Base-by-base conservation (phyloP, 2,888 invertebrate species). In the Gerris lacustris region DNA sequence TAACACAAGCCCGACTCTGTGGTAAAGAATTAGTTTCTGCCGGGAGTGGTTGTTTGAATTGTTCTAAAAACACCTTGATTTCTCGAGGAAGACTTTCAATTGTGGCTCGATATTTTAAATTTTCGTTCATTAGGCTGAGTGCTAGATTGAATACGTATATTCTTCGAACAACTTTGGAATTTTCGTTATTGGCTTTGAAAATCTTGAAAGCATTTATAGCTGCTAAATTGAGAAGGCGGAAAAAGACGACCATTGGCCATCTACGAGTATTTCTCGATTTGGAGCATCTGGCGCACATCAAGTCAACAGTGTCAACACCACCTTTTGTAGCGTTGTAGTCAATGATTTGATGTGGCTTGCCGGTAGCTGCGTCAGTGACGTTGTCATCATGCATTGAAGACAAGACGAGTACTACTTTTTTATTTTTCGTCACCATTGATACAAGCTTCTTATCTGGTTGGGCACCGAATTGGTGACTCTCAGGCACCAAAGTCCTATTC, bases 291-390 rank as follows among this genome's bases (percentile, higher is more conserved):
- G 75, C 73, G 66, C 76, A 75, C 68, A 77, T 66, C 71, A 73
- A 69, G 67, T 78, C 76, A 66, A 77, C 76, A 15, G 72, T 72
- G 69, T 76, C 77, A n/a, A 75, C 76, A 17, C 76, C 76, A 66
- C 75, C 75, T 73, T 77, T 77, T 6, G 75, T 78, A 18, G 15
- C 45, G 69, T 77, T 77, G 67, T 77, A 77, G 68, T 74, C 74
- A 43, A 72, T 17, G 6, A 77, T 72, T 7, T 76, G 73, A 44
- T 73, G 73, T 6, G 76, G 74, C 69, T 75, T 76, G n/a, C n/a
- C n/a, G n/a, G n/a, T n/a, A 4, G 67, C 67, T n/a, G 72, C 71
- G 69, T 75, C 72, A 66, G 73, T 73, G 44, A 69, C 68, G 18
- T 71, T 70, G 62, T 72, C 72, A 63, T 70, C 67, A 66, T 75